Evolutionary conservation across 2,797 vertebrate species (phyloP), one percentile per base, ranked within the genome.

Genomic region (Allobates femoralis): DNA sequence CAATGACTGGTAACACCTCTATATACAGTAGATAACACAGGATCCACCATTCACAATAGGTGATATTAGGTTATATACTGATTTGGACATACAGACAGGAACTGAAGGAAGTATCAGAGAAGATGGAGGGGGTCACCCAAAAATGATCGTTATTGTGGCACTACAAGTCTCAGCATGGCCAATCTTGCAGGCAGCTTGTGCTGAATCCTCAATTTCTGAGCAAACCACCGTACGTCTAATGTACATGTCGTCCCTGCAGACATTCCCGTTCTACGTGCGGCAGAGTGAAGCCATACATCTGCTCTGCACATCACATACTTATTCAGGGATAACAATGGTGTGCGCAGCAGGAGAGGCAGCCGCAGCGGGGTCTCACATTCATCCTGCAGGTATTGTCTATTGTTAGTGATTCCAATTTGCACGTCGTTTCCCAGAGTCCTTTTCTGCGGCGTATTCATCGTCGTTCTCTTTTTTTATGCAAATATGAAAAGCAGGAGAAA

Each of bases 281-380:
- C 41, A 12, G 21, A 15, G 69, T 46, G 14, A 23, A 14, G 34
- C 69, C 69, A 73, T 73, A 73, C 34, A 46, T 46, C 69, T 37
- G 5, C 23, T 41, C 18, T 34, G 30, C 34, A 67, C 18, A 67
- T 34, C 30, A 34, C 30, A 21, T 21, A 41, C 32, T 71, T n/a
- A 71, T 46, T 71, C 67, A 71, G 34, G 71, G 67, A 71, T 71
- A 71, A 71, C 67, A 71, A 71, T n/a, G 32, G 37, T 16, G 15
- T 15, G 26, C 23, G 7, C 71, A n/a, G n/a, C 71, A 74, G 41
- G 41, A 32, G 34, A 23, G 0, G 34, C 15, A 12, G 51, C 51
- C 26, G 71, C 71, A 74, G 71, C 23, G 19, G 37, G 41, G n/a
- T 50, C 37, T 26, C 15, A n/a, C 71, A 74, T 50, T 74, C 41